Conservation (phyloP, 2,888 invertebrate genomes). For the Xylophagus ater region DNA sequence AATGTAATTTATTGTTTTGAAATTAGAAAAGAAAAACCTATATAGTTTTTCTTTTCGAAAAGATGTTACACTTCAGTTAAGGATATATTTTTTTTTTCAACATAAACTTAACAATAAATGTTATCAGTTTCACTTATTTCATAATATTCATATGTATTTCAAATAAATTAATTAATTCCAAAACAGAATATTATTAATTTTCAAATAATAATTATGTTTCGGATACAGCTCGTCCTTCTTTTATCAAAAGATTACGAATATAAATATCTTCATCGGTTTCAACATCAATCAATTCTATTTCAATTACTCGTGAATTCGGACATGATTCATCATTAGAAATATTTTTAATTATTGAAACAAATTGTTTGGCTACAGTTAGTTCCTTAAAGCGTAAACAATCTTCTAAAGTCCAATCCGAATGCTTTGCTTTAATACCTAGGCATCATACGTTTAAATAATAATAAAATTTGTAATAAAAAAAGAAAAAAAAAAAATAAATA, state of each 20-base stretch:
- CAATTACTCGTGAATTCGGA: conserved; percentile 50
- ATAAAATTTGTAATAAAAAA: conserved; percentile 4
- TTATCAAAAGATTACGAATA: conserved; percentile 52
- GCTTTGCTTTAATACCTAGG: conserved; percentile 43
- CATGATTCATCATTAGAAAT: conserved; percentile 50
- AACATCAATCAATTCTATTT: conserved; percentile 60
- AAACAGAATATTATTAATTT: no score
- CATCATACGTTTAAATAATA: conserved; percentile 11
- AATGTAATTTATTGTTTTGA: no score
- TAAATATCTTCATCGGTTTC: conserved; percentile 54
- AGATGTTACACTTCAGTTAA: no score
- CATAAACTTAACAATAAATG: no score
- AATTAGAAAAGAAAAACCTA: no score
- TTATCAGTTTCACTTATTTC: no score
- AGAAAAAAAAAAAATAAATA: conserved; percentile 26
- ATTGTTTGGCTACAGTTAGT: conserved; percentile 55
- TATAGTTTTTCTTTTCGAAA: no score
- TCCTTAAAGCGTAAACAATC: conserved; percentile 64
- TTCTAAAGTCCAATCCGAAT: conserved; percentile 41
- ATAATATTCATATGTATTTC: no score
- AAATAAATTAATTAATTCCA: no score
- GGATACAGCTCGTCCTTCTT: conserved; percentile 46
- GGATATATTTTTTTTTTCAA: no score
- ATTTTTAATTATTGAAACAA: conserved; percentile 56
- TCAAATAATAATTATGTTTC: no score